Base-by-base conservation (phyloP, 2,888 invertebrate genomes). In the Ligdia adustata region DNA sequence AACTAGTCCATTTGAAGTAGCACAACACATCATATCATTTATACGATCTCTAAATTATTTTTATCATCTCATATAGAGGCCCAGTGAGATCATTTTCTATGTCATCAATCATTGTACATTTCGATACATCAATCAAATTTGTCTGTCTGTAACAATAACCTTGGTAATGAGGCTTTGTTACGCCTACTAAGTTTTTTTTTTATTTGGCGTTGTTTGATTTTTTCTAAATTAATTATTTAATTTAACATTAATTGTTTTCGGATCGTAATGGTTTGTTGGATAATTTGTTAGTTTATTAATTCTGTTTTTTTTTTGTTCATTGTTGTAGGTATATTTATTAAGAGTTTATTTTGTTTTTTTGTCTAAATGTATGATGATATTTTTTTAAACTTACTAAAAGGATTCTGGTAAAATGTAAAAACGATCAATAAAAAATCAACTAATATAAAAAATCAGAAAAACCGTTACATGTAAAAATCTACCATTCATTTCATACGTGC, bases 101-200 rank as follows among this genome's bases (percentile, higher is more conserved):
- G 65, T 68, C 75, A 85, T 82, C 62, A 55, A 85, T 82, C 82
- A 79, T 47, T 47, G 52, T 53, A 54, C 49, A 46, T 74, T 79
- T 79, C 82, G 75, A 83, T 82, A 81, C 78, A 83, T 85, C 85
- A 81, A 86, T 86, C 87, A 82, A n/a, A 77, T 77, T 72, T 69
- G 73, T 63, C 48, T 60, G 65, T 70, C 52, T 56, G 57, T 61
- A 62, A n/a, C n/a, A 65, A 64, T 62, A 54, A 29, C 48, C 48
- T 49, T 49, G 48, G 28, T 43, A 43, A 49, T 49, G 48, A 6
- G 31, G 38, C 42, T 45, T 43, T 44, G 62, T 63, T 57, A 69
- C 72, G 69, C 74, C 75, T 62, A 75, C 72, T 34, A 41, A 41
- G 49, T 44, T 54, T 60, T 57, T 44, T 55, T n/a, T n/a, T n/a